Evolutionary conservation across 2,888 invertebrate species (phyloP), one percentile per base, ranked within the genome.

Genomic region (Tryphoninae sp.): DNA sequence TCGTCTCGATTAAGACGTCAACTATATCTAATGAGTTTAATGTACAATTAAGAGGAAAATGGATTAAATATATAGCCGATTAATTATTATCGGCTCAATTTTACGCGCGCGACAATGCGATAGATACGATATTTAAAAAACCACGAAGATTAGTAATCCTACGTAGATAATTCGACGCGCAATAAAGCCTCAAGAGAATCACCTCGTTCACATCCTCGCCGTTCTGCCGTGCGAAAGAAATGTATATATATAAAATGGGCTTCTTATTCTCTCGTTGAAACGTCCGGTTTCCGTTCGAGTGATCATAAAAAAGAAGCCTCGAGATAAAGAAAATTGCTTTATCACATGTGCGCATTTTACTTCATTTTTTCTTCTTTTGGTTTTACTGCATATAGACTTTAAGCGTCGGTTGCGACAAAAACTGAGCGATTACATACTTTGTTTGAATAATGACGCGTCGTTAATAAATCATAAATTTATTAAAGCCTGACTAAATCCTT

Each of bases 401-500:
- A 26, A 72, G 58, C 26, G 45, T 59, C 23, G 23, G 26, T 49
- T 22, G 11, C 22, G 49, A 19, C 19, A 72, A 51, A 3, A 26
- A 26, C 33, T 19, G 3, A 23, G 23, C 23, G 22, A 53, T 53
- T 23, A 11, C 23, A 26, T 22, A 19, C 23, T 23, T 11, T 8
- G 22, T n/a, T 33, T 53, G 26, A 16, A 11, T 16, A 33, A 11
- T 26, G 53, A 16, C 33, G 19, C 19, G 4, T 26, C n/a, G 40
- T 33, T 33, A n/a, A 53, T 6, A 33, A 33, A 33, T 33, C 19
- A 13, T 8, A 40, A 68, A 55, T 68, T 53, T 11, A 53, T 40
- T 19, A 53, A 68, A 53, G 26, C 55, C 58, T 53, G 68, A 53
- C 53, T 33, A 40, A 68, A 68, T 68, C 53, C 68, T 53, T n/a